Base-by-base conservation (phyloP, 2,113 vertebrate genomes). In the Burhinus bistriatus region DNA sequence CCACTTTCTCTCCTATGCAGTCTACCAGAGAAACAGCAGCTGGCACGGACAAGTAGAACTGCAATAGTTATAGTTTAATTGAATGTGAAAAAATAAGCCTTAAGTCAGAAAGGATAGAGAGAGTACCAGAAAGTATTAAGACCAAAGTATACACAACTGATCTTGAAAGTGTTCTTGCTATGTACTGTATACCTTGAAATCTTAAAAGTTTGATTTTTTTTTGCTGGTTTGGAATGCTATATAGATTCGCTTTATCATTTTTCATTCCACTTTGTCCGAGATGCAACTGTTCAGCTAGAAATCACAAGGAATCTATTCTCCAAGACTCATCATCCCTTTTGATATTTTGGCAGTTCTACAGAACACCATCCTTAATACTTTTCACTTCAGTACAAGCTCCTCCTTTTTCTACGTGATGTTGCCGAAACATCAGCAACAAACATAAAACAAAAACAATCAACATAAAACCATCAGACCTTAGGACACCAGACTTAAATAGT, bases 111-210 rank as follows among this genome's bases (percentile, higher is more conserved):
- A 86, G 34, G 15, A 57, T 9, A 79, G 36, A 81, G 44, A 59
- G 22, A 89, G 30, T 5, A 49, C 11, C 26, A 58, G 8, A 19
- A 73, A 34, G 11, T 16, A 52, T 9, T 76, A 55, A 22, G 29
- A 73, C 20, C 27, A 18, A 83, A 59, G 23, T 18, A 87, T 18
- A 76, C 1, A 13, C 9, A n/a, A 44, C 1, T 42, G 34, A 47
- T 81, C n/a, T 51, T 59, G 57, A 83, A 59, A 40, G 42, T n/a
- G 13, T 34, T 84, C 76, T 69, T 81, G 15, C 15, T 49, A 29
- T 0, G 0, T 15, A 15, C 14, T 34, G 5, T 9, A 57, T 27
- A 52, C 2, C 25, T 51, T 32, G 22, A 51, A 78, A 55, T 8
- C 42, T 84, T 64, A 34, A 79, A 79, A 69, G 6, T 9, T 73